Evolutionary conservation across 2,888 invertebrate species (phyloP).

Genomic region (Apantesis nais): DNA sequence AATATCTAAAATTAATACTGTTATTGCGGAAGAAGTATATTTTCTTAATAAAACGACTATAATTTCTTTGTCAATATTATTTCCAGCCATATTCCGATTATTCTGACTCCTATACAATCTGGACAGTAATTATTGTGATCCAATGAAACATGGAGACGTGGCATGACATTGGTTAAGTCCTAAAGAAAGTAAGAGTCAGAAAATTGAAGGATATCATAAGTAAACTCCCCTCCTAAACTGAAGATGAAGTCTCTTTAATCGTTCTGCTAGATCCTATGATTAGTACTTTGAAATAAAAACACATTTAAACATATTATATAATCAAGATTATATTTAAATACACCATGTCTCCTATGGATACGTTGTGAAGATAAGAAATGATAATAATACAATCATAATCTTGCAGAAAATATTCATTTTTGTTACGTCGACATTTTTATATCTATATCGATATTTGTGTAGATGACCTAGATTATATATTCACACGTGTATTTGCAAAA

Average conservation of each 20-base stretch:
- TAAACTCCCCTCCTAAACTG: not conserved
- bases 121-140: too few relatives aligned
- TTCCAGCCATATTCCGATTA: not conserved
- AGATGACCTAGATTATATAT: slow-evolving; percentile 1
- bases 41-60: too few relatives aligned
- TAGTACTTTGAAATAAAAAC: not conserved
- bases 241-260: not conserved
- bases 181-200: not conserved
- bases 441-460: not conserved
- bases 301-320: not conserved
- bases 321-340: not conserved
- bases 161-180: not conserved
- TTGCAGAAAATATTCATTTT: slow-evolving; percentile 7
- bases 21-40: too few relatives aligned
- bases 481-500: not conserved
- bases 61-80: not conserved
- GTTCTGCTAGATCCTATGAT: not conserved
- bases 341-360: not conserved
- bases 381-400: slow-evolving; percentile 8
- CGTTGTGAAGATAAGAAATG: slow-evolving; percentile 6
- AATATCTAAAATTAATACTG: too few relatives aligned
- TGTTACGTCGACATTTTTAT: slow-evolving; percentile 12
- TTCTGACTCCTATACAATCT: not conserved
- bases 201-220: not conserved
- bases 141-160: too few relatives aligned